Percentiles rank a stretch among this genome's conserved stretches.
These are phyloP conservation scores for Neodiprion virginianus DNA, from an alignment of 1,140 invertebrate species.

Conservation along the genomic window DNA sequence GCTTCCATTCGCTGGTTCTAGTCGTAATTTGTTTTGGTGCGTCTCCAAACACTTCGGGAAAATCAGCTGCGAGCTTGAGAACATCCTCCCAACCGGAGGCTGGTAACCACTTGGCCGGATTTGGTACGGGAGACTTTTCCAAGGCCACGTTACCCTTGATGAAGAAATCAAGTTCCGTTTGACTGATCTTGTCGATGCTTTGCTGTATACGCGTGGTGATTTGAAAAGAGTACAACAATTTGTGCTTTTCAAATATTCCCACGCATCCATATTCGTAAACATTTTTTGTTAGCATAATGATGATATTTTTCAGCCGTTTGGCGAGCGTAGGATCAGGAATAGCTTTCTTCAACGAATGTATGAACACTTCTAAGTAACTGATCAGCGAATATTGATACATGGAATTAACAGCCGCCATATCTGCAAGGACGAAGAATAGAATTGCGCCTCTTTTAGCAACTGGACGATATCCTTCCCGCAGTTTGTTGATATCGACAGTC, in stretches of 20 bases:
- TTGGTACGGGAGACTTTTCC: constrained; percentile 72
- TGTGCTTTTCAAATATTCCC: constrained; percentile 90
- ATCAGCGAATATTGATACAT: constrained; percentile 93
- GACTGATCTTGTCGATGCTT: constrained; percentile 67
- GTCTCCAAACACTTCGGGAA: constrained; percentile 69
- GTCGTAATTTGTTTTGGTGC: constrained; percentile 72
- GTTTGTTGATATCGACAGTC: constrained; percentile 77
- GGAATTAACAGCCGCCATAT: constrained; percentile 83
- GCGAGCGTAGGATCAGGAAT: constrained; percentile 75
- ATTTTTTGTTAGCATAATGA: constrained; percentile 82
- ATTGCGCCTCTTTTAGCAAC: constrained; percentile 85
- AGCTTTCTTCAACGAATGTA: constrained; percentile 78
- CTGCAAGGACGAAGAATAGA: constrained; percentile 86
- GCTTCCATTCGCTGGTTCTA: constrained; percentile 71
- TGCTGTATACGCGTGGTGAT: constrained; percentile 84
- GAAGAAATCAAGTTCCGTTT: constrained; percentile 86
- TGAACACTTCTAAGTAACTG: constrained; percentile 82
- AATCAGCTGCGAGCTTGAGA: constrained; percentile 73
- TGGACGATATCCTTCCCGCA: constrained; percentile 82
- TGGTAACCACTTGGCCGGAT: constrained; percentile 77
- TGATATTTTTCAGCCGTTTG: constrained; percentile 81
- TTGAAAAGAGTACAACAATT: constrained; percentile 89
- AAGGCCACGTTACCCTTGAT: constrained; percentile 83
- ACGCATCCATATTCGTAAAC: constrained; percentile 91
- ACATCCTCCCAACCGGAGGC: constrained; percentile 80